Percentiles rank a stretch among this genome's conserved stretches.
phyloP scores from a whole-genome alignment of 2,113 vertebrate species.

The Smithornis capensis region DNA sequence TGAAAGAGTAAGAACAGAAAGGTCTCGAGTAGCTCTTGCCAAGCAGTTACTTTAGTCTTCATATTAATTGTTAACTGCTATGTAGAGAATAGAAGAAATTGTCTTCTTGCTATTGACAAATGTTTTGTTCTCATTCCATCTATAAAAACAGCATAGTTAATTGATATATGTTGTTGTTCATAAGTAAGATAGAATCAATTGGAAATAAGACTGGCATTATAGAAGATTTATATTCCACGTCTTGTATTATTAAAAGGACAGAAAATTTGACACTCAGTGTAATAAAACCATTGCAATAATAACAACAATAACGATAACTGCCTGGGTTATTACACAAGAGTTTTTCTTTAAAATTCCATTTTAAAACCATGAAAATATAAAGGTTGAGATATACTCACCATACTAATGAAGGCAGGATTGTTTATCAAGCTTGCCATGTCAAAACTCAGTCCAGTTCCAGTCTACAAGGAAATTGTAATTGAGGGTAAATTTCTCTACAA shows the following conservation, averaged over 20 bases:
- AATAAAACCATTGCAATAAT: neutral
- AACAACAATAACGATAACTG: neutral
- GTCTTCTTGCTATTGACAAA: neutral
- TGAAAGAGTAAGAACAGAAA: neutral
- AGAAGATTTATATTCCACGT: neutral
- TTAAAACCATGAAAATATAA: neutral
- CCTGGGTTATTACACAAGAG: neutral
- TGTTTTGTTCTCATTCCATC: neutral
- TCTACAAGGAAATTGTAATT: conserved; percentile 76
- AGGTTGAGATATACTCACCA: conserved; percentile 81
- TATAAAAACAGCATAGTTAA: neutral
- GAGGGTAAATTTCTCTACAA: conserved; percentile 29
- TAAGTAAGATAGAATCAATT: neutral
- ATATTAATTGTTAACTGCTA: neutral
- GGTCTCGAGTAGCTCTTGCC: neutral
- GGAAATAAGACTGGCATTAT: neutral
- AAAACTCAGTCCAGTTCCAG: conserved; percentile 90
- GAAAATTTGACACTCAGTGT: neutral
- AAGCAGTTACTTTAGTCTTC: neutral
- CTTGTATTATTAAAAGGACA: neutral
- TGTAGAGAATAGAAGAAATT: neutral
- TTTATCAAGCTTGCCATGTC: conserved; percentile 99
- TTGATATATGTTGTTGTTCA: neutral
- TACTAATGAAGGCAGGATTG: conserved; percentile 98
- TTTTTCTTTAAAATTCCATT: neutral